Evolutionary conservation across 2,113 vertebrate species (phyloP), one percentile per base, ranked within the genome.

Genomic region (Pithys albifrons): DNA sequence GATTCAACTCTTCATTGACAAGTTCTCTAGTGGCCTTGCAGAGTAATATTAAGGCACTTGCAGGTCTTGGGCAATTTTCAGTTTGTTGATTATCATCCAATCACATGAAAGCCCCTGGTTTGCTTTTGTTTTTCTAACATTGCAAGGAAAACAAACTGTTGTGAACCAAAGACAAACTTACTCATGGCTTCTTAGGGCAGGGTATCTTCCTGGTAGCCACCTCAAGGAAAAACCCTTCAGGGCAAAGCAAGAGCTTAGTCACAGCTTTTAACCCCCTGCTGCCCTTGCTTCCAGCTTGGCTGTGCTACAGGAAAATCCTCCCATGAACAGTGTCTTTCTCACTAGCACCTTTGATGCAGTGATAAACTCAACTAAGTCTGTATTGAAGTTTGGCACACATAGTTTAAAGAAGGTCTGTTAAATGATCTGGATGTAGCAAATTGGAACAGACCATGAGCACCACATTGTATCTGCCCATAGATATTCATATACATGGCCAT

Each of bases 401-500:
- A 46, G 7, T 7, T 72, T 45, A 31, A 33, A 75, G 52, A 49
- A 57, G 8, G 14, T 73, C 61, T 33, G 5, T 16, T 2, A 83
- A 22, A 9, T 75, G 39, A 58, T 45, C 20, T 1, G 1, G 69
- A n/a, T 46, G n/a, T n/a, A 19, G n/a, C 37, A 61, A 61, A 41
- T 15, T n/a, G 41, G 37, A 29, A 55, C 24, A 11, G 2, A 74
- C 39, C 20, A 31, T 1, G 9, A 85, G 10, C 25, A 70, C 39
- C 86, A 10, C 12, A n/a, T 62, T 58, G 9, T 31, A 0, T 37
- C 10, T 57, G 9, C 55, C 23, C 19, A 4, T 4, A 35, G 8
- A 19, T 23, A 7, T 0, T 0, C 10, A 3, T 10, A 25, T 20
- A 33, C 22, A 19, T 4, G 5, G 5, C 10, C 13, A 9, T 0